Conservation (phyloP, 2,113 vertebrate species). For the Glaucidium brasilianum region DNA sequence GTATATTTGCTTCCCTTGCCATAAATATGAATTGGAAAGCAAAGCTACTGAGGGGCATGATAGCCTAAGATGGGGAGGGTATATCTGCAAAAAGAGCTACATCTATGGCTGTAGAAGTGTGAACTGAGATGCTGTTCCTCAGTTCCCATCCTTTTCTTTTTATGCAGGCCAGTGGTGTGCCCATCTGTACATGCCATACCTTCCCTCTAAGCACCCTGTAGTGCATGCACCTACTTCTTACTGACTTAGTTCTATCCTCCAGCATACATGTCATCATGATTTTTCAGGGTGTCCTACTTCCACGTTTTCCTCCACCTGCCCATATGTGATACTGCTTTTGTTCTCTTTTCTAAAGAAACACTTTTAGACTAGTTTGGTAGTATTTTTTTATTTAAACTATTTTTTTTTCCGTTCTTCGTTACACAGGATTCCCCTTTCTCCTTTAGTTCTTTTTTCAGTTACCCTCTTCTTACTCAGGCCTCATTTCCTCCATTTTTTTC, state of each 20-base stretch:
- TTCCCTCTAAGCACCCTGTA: background rate
- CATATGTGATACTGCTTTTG: background rate
- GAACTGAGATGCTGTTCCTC: background rate
- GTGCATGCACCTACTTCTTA: background rate
- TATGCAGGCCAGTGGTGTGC: background rate
- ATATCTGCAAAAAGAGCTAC: background rate
- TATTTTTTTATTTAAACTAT: background rate
- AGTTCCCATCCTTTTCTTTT: background rate
- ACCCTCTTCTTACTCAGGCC: background rate
- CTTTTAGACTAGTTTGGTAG: background rate
- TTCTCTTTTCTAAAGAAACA: background rate
- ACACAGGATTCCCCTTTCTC: background rate
- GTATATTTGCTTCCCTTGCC: background rate
- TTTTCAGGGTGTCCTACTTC: background rate
- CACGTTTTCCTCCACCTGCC: fast-evolving
- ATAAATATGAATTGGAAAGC: background rate
- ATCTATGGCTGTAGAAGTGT: background rate
- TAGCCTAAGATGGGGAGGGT: background rate
- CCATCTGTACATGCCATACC: fast-evolving
- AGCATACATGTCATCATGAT: background rate
- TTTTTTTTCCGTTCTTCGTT: background rate
- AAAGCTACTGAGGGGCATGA: background rate
- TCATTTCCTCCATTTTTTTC: background rate
- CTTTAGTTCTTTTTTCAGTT: background rate
- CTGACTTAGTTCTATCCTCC: background rate